Percentiles rank a stretch among this genome's conserved stretches.
phyloP scores from a whole-genome alignment of 2,797 vertebrate species.

The Sebastes trivittatus region DNA sequence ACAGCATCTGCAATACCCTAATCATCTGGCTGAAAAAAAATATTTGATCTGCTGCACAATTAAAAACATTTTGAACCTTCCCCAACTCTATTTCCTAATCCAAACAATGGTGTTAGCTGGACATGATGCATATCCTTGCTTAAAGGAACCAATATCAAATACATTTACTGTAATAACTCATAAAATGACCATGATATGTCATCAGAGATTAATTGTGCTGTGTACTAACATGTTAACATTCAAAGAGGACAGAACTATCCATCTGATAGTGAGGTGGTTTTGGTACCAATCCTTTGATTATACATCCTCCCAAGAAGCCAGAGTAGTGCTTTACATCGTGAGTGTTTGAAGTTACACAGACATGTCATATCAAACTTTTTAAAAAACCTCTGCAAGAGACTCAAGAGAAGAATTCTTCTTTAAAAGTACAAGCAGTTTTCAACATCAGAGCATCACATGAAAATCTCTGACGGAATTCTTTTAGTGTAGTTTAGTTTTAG shows the following conservation, averaged over 20 bases:
- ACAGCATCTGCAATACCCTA: neutral
- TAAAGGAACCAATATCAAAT: neutral
- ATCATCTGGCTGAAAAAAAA: neutral
- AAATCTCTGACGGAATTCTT: neutral
- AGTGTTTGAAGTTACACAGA: conserved; percentile 66
- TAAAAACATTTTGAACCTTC: neutral
- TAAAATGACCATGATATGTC: too few relatives aligned
- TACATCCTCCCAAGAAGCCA: neutral
- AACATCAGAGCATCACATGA: neutral
- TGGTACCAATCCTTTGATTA: neutral
- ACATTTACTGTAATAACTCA: neutral
- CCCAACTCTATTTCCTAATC: neutral
- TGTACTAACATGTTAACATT: neutral
- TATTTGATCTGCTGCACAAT: neutral
- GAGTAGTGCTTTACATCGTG: neutral
- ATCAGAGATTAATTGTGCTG: too few relatives aligned
- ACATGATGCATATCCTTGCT: neutral
- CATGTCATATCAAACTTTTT: neutral
- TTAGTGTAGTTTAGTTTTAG: neutral
- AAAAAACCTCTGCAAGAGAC: neutral
- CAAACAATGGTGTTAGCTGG: neutral
- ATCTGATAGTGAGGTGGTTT: neutral
- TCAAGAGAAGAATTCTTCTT: neutral
- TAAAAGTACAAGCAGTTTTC: neutral
- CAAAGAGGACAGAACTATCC: neutral